Base-by-base conservation (phyloP, 1,140 invertebrate genomes). In the Sitodiplosis mosellana region DNA sequence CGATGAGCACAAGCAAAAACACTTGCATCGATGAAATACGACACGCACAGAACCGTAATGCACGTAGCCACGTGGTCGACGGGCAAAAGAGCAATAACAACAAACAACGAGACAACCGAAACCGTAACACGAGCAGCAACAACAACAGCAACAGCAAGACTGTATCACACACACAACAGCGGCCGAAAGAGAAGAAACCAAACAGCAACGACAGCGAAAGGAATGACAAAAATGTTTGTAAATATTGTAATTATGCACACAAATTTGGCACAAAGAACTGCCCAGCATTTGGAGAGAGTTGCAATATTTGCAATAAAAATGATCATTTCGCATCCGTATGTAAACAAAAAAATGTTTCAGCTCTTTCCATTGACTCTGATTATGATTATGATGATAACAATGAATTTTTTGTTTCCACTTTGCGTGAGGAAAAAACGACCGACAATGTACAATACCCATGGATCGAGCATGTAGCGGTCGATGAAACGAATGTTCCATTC, bases 271-370 rank as follows among this genome's bases (percentile, higher is more conserved):
- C n/a, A n/a, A n/a, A 51, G 48, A 21, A 45, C 6, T 55, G 55
- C 43, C 56, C 52, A 20, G 55, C 49, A 22, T 56, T 20, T 47
- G 54, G 53, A 17, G 53, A 54, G 52, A 41, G 27, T 20, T 14
- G 48, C 37, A 38, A 52, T 47, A 49, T 36, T 38, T n/a, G n/a
- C n/a, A n/a, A n/a, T 2, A 50, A 42, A 22, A 17, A 38, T 19
- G 54, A 54, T 45, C 48, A 55, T 45, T 54, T 52, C 44, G 33
- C 48, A 33, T 20, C 38, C 11, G 38, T 27, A 14, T 55, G 54
- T 47, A 42, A 34, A 27, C 2, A 12, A n/a, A 47, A 41, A 43
- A 12, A 18, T 12, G 18, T 18, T 18, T 5, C 11, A 18, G 8
- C 14, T 14, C n/a, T 3, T 49, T 22, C 21, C 19, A 34, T 10